A percentile compares a stretch with the other conserved stretches of the same genome.
Conservation (phyloP, 2,113 vertebrate genomes). For the Riparia riparia region DNA sequence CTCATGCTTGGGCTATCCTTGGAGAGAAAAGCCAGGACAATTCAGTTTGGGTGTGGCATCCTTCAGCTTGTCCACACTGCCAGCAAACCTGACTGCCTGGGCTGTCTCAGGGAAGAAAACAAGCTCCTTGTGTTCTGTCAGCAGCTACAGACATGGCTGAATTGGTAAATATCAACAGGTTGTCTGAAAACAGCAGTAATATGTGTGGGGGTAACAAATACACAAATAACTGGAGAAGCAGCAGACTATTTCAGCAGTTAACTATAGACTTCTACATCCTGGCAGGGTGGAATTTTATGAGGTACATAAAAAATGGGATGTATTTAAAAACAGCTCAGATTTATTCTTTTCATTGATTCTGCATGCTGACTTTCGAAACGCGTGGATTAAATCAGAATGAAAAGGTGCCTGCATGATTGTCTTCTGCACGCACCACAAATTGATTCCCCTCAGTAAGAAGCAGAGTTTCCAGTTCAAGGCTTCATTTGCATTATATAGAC, state of each 20-base stretch:
- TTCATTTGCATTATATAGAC: neutral
- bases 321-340: neutral
- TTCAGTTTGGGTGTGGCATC: neutral
- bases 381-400: neutral
- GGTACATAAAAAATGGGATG: neutral
- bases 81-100: neutral
- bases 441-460: neutral
- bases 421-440: neutral
- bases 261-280: slow-evolving; percentile 6
- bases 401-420: neutral
- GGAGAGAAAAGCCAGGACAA: neutral
- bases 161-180: neutral
- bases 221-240: slow-evolving; percentile 15
- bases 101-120: neutral
- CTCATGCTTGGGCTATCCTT: neutral
- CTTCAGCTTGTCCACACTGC: neutral
- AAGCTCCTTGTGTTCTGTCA: neutral
- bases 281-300: neutral
- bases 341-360: neutral
- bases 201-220: neutral
- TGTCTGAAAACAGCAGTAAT: neutral
- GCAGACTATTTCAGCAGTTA: neutral
- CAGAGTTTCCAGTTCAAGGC: neutral
- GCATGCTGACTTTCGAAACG: neutral
- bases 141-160: neutral